These are phyloP conservation scores for Otolemur garnettii DNA, from an alignment of 2,113 vertebrate species.

Conservation along the genomic window DNA sequence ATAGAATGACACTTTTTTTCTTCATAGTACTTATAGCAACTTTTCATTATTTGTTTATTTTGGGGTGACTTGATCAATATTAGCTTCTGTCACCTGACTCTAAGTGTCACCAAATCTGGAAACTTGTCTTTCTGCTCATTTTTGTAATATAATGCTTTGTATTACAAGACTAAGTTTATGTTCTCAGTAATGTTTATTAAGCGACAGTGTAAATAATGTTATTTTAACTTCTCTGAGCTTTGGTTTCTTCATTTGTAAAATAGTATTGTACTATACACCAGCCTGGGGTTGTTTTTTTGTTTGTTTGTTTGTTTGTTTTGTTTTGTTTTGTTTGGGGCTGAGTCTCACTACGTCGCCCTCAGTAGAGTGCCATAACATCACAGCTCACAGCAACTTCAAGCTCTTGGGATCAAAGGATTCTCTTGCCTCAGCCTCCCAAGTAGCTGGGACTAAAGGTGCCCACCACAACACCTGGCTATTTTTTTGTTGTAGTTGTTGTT, in stretches of 20 bases:
- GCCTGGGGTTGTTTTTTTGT: background rate
- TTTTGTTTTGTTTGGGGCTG: too few species aligned
- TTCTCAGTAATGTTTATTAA: background rate
- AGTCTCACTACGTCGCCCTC: too few species aligned
- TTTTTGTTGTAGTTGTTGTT: too few species aligned
- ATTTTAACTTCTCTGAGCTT: background rate
- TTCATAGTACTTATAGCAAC: background rate
- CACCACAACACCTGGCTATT: too few species aligned
- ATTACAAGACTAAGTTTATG: background rate
- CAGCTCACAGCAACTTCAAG: too few species aligned
- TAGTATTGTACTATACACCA: background rate
- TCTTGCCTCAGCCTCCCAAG: too few species aligned
- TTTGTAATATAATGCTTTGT: background rate
- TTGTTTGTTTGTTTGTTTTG: too few species aligned
- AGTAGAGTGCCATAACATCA: too few species aligned
- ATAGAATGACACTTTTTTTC: background rate
- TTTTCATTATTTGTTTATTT: slow-evolving; percentile 16
- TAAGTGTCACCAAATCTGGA: background rate
- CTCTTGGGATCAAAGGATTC: too few species aligned
- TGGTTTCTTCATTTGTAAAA: slow-evolving; percentile 15
- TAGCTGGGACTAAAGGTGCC: too few species aligned
- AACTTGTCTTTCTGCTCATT: background rate
- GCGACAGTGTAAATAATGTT: background rate
- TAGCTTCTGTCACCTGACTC: background rate
- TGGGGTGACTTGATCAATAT: background rate